Conservation (phyloP, 2,888 invertebrate genomes). For the Rhagonycha lutea region DNA sequence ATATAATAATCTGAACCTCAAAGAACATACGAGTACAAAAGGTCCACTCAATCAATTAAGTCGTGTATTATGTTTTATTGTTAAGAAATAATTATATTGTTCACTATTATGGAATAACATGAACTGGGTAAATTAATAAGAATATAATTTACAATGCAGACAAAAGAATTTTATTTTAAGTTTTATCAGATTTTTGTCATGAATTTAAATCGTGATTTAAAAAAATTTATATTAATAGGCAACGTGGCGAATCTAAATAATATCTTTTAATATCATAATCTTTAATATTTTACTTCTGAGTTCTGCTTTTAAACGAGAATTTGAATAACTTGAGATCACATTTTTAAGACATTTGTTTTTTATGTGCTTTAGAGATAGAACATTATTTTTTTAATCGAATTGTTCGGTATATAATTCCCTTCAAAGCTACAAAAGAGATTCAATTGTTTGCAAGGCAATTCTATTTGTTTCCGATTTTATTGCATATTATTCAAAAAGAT, state of each 20-base stretch:
- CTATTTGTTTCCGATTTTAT: neutral
- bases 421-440: neutral
- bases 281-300: neutral
- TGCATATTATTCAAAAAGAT: neutral
- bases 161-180: no score
- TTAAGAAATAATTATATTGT: no score
- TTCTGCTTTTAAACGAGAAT: neutral
- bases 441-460: neutral
- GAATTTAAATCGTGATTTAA: no score
- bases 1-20: no score
- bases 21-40: no score
- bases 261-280: neutral
- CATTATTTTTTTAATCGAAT: neutral
- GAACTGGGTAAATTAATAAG: no score
- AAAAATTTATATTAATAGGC: neutral
- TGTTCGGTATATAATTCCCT: neutral
- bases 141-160: no score
- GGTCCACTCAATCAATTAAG: no score
- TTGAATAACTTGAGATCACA: neutral
- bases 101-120: no score
- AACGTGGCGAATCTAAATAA: neutral
- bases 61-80: no score
- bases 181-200: no score
- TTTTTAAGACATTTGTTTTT: neutral
- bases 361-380: neutral